These are phyloP conservation scores for Steinernema scapterisci DNA, from an alignment of 2,888 invertebrate species.

Conservation along the genomic window DNA sequence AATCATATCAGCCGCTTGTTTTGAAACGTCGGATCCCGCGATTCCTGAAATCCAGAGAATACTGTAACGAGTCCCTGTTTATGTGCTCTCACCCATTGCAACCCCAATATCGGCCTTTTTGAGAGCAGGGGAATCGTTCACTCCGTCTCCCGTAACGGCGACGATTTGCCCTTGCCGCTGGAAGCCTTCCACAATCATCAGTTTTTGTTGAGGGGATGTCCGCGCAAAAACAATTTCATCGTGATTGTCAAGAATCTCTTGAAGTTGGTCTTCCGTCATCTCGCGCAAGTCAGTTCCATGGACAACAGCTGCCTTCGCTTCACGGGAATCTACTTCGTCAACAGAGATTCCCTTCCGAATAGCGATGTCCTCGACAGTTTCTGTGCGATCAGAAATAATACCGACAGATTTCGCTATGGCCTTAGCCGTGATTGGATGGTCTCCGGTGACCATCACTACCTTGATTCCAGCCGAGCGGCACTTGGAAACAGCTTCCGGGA, in stretches of 20 bases:
- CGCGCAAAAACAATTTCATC: slow-evolving; percentile 68
- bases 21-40: slow-evolving; percentile 74
- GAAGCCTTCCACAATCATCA: slow-evolving; percentile 73
- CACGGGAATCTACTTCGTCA: slow-evolving; percentile 72
- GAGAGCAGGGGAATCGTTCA: slow-evolving; percentile 73
- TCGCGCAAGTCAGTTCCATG: slow-evolving; percentile 65
- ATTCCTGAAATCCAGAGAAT: slow-evolving; percentile 61
- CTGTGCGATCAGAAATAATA: slow-evolving; percentile 72
- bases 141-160: slow-evolving; percentile 73
- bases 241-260: slow-evolving; percentile 62
- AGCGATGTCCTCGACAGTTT: slow-evolving; percentile 75
- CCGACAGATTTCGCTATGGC: slow-evolving; percentile 72
- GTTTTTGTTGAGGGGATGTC: slow-evolving; percentile 68
- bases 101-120: slow-evolving; percentile 67
- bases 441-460: slow-evolving; percentile 73
- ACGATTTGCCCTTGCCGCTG: slow-evolving; percentile 73
- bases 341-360: slow-evolving; percentile 85
- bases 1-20: slow-evolving; percentile 99
- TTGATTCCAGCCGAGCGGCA: slow-evolving; percentile 69
- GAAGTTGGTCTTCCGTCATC: slow-evolving; percentile 56
- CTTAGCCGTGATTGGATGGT: slow-evolving; percentile 73
- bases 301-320: slow-evolving; percentile 68
- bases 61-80: not conserved
- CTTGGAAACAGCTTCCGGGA: slow-evolving; percentile 69
- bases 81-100: slow-evolving; percentile 47